phyloP scores from a whole-genome alignment of 2,113 vertebrate species.

The Phaethon lepturus region DNA sequence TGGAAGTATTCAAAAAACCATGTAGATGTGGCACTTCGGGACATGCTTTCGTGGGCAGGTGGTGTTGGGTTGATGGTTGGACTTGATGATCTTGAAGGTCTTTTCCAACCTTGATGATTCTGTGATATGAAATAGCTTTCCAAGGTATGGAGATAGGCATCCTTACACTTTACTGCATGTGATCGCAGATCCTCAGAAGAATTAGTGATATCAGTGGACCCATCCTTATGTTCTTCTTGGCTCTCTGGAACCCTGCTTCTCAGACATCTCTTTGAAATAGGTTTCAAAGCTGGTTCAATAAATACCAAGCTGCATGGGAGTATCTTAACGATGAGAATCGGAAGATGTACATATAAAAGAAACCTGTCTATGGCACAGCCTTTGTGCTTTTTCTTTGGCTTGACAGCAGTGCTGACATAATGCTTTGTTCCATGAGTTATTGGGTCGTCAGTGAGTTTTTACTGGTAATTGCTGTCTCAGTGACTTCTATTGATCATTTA shows the following conservation, averaged over 20 bases:
- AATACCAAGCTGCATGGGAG: neutral
- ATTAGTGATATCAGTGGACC: neutral
- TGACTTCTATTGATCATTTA: conserved; percentile 62
- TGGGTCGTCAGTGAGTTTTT: conserved; percentile 22
- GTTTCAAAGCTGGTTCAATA: neutral
- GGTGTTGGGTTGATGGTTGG: too few species aligned
- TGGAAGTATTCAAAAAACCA: too few species aligned
- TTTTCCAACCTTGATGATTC: too few species aligned
- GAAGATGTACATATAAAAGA: neutral
- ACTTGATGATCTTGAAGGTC: too few species aligned
- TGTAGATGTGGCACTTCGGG: too few species aligned
- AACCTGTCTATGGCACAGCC: neutral
- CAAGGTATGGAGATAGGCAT: neutral
- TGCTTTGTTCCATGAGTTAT: conserved; percentile 15
- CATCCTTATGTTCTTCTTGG: neutral
- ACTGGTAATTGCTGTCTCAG: conserved; percentile 33
- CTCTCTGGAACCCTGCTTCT: neutral
- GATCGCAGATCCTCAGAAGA: neutral
- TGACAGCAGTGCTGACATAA: conserved; percentile 4
- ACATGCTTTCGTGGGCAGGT: too few species aligned
- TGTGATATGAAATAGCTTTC: neutral
- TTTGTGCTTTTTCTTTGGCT: neutral
- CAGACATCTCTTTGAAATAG: neutral
- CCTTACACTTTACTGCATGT: neutral
- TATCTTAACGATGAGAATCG: neutral